Evolutionary conservation across 1,140 invertebrate genomes (phyloP).

Genomic region (Drosophila seguyi): DNA sequence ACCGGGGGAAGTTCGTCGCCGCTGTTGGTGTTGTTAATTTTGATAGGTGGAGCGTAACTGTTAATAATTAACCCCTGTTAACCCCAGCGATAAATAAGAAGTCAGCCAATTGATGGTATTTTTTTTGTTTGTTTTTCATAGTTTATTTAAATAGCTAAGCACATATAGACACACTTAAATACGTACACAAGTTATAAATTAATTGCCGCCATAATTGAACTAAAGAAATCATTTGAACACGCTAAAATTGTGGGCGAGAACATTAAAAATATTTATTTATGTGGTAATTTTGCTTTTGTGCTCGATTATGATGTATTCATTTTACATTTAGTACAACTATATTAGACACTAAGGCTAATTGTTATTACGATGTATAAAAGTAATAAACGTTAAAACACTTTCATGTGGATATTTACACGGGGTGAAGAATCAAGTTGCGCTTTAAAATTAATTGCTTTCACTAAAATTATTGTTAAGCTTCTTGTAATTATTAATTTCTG

Average conservation of each 20-base stretch:
- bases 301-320: constrained; percentile 52
- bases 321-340: constrained; percentile 49
- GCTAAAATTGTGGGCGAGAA: constrained; percentile 53
- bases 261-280: constrained; percentile 39
- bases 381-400: constrained; percentile 74
- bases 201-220: constrained; percentile 70
- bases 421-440: constrained; percentile 49
- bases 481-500: constrained; percentile 30
- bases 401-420: constrained; percentile 63
- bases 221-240: constrained; percentile 62
- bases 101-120: constrained; percentile 11
- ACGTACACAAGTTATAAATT: constrained; percentile 73
- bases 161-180: constrained; percentile 39
- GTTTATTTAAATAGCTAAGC: constrained; percentile 77
- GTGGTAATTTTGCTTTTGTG: constrained; percentile 57
- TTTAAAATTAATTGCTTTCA: constrained; percentile 43
- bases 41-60: constrained; percentile 52
- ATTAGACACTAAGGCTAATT: constrained; percentile 68
- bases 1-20: constrained; percentile 11
- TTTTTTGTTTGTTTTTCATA: constrained; percentile 45
- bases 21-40: constrained; percentile 16
- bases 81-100: constrained; percentile 24
- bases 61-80: constrained; percentile 37
- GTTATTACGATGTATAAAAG: constrained; percentile 71
- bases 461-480: constrained; percentile 42